Percentiles rank a stretch among this genome's conserved stretches.
Conservation (phyloP, 2,113 vertebrate genomes). For the Abramis brama region DNA sequence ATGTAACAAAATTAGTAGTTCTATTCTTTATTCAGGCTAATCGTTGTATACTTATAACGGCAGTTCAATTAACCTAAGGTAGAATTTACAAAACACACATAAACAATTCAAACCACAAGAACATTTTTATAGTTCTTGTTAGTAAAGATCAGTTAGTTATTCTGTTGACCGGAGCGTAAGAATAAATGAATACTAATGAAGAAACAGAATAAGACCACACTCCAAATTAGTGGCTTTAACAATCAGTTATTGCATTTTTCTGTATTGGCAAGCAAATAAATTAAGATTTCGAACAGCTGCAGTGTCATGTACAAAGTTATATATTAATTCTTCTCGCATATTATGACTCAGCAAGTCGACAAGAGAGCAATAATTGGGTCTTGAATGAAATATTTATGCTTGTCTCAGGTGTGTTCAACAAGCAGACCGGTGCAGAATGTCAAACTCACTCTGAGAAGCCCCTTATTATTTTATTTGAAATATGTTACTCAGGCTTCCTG, state of each 20-base stretch:
- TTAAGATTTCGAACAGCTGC: conserved; percentile 8
- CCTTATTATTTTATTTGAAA: not conserved
- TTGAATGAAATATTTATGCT: conserved; percentile 41
- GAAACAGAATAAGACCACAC: not conserved
- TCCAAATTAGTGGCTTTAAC: conserved; percentile 2
- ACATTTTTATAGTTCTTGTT: not conserved
- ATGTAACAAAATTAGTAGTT: conserved; percentile 12
- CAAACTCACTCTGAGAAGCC: conserved; percentile 21
- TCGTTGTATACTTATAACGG: not conserved
- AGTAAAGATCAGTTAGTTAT: not conserved
- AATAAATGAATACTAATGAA: conserved; percentile 3
- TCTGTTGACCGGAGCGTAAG: not conserved
- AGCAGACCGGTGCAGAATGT: conserved; percentile 48
- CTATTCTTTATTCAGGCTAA: not conserved
- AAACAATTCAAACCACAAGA: not conserved
- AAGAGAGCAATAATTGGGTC: conserved; percentile 32
- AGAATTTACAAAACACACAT: not conserved
- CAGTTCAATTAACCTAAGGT: not conserved
- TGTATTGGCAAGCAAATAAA: not conserved
- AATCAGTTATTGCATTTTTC: not conserved
- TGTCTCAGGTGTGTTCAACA: conserved; percentile 52
- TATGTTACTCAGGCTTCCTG: not conserved
- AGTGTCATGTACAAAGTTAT: conserved; percentile 16
- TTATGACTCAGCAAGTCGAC: conserved; percentile 25
- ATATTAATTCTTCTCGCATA: conserved; percentile 16